A percentile compares a stretch with the other conserved stretches of the same genome.
Evolutionary conservation across 2,797 vertebrate genomes (phyloP).

Genomic region (Betta splendens): DNA sequence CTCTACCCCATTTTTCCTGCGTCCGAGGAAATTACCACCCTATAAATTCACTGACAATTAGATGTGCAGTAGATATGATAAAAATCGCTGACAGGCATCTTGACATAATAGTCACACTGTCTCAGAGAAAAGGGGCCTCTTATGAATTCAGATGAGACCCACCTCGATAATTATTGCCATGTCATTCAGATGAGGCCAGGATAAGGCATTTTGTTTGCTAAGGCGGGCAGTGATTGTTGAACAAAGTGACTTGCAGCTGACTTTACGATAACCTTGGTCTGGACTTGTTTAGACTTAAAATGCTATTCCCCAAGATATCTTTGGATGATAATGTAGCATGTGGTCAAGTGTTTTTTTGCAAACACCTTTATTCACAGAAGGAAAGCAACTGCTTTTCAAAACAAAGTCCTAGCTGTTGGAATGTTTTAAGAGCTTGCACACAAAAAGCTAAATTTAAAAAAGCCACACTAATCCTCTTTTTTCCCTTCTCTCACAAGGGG

Average conservation of each 20-base stretch:
- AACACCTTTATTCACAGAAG: conserved; percentile 52
- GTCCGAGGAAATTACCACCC: conserved; percentile 73
- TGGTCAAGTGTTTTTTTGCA: conserved; percentile 17
- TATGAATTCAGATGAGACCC: conserved; percentile 72
- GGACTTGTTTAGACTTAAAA: conserved; percentile 55
- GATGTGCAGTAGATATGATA: conserved; percentile 75
- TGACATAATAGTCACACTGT: conserved; percentile 77
- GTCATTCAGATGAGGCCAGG: conserved; percentile 70
- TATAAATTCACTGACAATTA: conserved; percentile 74
- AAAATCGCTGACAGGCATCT: conserved; percentile 83
- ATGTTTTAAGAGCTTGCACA: conserved; percentile 36
- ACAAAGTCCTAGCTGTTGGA: conserved; percentile 49
- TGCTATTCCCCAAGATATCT: conserved; percentile 60
- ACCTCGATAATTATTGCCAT: conserved; percentile 74
- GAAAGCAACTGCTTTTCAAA: conserved; percentile 56
- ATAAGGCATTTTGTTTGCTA: conserved; percentile 74
- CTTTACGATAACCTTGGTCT: conserved; percentile 71
- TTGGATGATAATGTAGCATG: conserved; percentile 59
- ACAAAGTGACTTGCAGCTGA: conserved; percentile 45
- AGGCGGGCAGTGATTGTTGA: conserved; percentile 56
- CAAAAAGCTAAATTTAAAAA: conserved; percentile 38
- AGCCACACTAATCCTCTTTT: conserved; percentile 35
- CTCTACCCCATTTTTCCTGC: conserved; percentile 57
- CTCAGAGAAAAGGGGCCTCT: conserved; percentile 68
- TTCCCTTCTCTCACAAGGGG: no score